Conservation (phyloP, 1,140 invertebrate genomes). For the Ephestia elutella region DNA sequence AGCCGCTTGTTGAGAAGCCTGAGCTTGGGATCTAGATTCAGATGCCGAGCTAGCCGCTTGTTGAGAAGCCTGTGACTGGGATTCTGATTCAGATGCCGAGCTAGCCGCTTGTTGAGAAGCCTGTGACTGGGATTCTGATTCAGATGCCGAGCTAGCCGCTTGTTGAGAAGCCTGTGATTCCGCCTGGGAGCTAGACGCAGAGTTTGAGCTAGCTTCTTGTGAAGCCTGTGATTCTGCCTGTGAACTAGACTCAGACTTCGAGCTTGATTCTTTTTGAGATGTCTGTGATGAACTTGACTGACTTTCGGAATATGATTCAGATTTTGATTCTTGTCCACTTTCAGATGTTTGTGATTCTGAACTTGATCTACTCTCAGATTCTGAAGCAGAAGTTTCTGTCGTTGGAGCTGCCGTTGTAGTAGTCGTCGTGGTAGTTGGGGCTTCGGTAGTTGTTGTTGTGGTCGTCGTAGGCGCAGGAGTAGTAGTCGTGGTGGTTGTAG, state of each 20-base stretch:
- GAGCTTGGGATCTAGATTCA: too few species aligned
- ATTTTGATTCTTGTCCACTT: neutral
- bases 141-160: too few species aligned
- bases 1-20: too few species aligned
- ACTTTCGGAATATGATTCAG: neutral
- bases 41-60: too few species aligned
- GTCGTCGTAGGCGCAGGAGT: neutral
- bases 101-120: too few species aligned
- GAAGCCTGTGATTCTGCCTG: neutral
- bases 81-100: too few species aligned
- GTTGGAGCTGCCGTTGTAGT: conserved; percentile 10
- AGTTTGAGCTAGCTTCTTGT: neutral
- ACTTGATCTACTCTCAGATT: neutral
- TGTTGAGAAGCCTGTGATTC: too few species aligned
- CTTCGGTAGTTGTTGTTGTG: conserved; percentile 10
- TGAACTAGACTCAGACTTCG: neutral
- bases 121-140: too few species aligned
- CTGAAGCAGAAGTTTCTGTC: neutral
- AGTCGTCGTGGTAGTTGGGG: conserved; percentile 10
- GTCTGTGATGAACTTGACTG: too few species aligned
- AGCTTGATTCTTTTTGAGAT: too few species aligned
- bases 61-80: too few species aligned
- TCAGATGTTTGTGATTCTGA: neutral
- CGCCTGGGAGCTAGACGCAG: too few species aligned
- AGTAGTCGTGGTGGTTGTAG: conserved; percentile 1